A percentile compares a stretch with the other conserved stretches of the same genome.
These are phyloP conservation scores for Beris chalybata DNA, from an alignment of 2,888 invertebrate species.

Conservation along the genomic window DNA sequence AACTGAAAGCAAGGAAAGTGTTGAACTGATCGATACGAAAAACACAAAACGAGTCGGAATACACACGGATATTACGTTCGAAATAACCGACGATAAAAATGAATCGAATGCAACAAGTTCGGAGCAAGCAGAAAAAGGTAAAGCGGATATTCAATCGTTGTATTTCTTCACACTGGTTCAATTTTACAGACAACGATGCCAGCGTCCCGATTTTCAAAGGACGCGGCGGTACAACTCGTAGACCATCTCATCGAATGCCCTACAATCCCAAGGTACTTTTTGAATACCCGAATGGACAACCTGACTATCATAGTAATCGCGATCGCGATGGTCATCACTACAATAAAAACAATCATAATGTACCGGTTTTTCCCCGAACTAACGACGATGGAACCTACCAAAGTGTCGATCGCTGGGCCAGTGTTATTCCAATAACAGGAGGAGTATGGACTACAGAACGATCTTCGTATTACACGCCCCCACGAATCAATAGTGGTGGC, in stretches of 20 bases:
- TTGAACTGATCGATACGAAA: constrained; percentile 53
- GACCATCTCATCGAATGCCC: constrained; percentile 46
- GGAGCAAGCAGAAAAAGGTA: constrained; percentile 51
- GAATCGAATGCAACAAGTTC: constrained; percentile 51
- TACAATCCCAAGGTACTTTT: constrained; percentile 48
- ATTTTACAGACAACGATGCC: constrained; percentile 49
- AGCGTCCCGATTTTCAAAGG: constrained; percentile 56
- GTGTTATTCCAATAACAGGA: constrained; percentile 49
- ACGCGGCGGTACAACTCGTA: constrained; percentile 42
- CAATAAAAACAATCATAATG: constrained; percentile 46
- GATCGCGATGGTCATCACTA: constrained; percentile 43
- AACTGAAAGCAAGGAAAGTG: constrained; percentile 51
- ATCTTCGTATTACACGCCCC: constrained; percentile 40
- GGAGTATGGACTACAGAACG: constrained; percentile 53
- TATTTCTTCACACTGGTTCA: background rate
- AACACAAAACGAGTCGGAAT: constrained; percentile 55
- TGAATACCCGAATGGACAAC: constrained; percentile 8
- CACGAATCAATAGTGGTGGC: background rate
- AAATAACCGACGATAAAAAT: constrained; percentile 49
- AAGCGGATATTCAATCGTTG: background rate
- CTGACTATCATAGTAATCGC: background rate
- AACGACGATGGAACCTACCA: constrained; percentile 46
- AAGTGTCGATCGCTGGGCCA: constrained; percentile 51
- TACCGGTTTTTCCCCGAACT: constrained; percentile 46
- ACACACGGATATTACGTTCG: constrained; percentile 56